phyloP scores from a whole-genome alignment of 2,113 vertebrate species.

The Microcebus jonahi region DNA sequence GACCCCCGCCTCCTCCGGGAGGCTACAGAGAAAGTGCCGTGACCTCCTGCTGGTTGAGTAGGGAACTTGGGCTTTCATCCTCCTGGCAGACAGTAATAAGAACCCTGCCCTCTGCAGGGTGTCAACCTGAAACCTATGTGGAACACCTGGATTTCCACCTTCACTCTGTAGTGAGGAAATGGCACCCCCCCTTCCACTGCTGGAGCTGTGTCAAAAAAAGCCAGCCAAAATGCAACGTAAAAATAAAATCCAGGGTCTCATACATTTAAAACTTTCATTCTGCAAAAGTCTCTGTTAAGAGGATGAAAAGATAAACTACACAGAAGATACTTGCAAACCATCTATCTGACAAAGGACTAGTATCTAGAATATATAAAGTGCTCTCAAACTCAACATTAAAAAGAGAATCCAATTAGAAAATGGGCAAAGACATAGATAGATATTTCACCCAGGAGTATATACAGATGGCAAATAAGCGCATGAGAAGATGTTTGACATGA shows the following conservation, averaged over 20 bases:
- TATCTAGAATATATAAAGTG: conserved; percentile 22
- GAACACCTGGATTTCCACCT: not conserved
- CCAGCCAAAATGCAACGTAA: not conserved
- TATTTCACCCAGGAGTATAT: not conserved
- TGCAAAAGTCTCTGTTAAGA: conserved; percentile 17
- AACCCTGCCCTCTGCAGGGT: not conserved
- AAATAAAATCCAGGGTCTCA: conserved; percentile 8
- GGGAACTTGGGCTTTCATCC: not conserved
- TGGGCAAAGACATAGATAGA: conserved; percentile 27
- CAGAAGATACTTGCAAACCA: conserved; percentile 20
- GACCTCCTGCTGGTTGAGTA: not conserved
- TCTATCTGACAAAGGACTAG: not conserved
- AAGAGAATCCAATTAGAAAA: conserved; percentile 31
- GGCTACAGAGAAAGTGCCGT: not conserved
- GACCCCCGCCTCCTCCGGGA: not conserved
- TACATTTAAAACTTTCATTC: conserved; percentile 7
- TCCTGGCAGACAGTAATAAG: not conserved
- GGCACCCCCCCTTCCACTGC: not conserved
- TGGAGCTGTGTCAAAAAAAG: not conserved
- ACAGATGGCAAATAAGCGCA: conserved; percentile 7
- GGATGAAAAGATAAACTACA: conserved; percentile 14
- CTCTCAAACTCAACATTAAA: not conserved
- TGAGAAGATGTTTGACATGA: conserved; percentile 19
- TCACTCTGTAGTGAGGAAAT: not conserved
- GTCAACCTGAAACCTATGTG: not conserved